phyloP scores from a whole-genome alignment of 2,113 vertebrate species.

The Chaenogobius annularis region DNA sequence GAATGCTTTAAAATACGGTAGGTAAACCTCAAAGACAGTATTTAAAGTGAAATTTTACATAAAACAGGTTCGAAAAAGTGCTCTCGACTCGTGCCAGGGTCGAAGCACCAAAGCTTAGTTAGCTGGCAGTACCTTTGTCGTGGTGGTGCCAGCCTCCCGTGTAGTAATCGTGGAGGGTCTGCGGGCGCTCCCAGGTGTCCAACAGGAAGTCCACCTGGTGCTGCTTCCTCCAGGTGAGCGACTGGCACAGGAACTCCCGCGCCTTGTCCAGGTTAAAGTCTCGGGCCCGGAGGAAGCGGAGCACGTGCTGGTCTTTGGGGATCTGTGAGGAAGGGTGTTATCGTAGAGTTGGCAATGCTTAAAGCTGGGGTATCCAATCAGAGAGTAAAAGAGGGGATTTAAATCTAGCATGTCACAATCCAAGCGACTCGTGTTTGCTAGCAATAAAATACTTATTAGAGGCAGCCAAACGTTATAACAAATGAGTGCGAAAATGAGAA shows the following conservation, averaged over 20 bases:
- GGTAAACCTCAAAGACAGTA: too few species aligned
- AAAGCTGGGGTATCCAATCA: too few species aligned
- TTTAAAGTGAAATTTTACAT: too few species aligned
- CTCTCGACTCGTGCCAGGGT: background rate
- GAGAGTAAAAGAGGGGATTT: too few species aligned
- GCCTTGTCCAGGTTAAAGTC: constrained; percentile 95
- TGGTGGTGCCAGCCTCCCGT: constrained; percentile 96
- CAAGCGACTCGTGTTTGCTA: too few species aligned
- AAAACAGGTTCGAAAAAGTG: too few species aligned
- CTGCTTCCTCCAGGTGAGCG: constrained; percentile 92
- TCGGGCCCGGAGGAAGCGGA: constrained; percentile 90
- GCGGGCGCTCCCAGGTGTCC: constrained; percentile 88
- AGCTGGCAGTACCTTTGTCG: constrained; percentile 82
- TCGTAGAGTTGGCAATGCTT: too few species aligned
- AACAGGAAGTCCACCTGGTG: constrained; percentile 94
- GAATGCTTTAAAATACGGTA: too few species aligned
- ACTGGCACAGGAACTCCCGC: constrained; percentile 90
- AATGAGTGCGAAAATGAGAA: too few species aligned
- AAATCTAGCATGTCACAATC: too few species aligned
- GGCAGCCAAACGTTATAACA: too few species aligned
- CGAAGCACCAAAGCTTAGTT: background rate
- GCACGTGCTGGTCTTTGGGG: constrained; percentile 94
- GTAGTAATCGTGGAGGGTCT: constrained; percentile 90
- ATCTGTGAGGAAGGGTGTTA: constrained; percentile 75
- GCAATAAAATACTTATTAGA: too few species aligned